Percentiles rank a stretch among this genome's conserved stretches.
Evolutionary conservation across 1,140 invertebrate species (phyloP).

Genomic region (Vollenhovia emeryi): DNA sequence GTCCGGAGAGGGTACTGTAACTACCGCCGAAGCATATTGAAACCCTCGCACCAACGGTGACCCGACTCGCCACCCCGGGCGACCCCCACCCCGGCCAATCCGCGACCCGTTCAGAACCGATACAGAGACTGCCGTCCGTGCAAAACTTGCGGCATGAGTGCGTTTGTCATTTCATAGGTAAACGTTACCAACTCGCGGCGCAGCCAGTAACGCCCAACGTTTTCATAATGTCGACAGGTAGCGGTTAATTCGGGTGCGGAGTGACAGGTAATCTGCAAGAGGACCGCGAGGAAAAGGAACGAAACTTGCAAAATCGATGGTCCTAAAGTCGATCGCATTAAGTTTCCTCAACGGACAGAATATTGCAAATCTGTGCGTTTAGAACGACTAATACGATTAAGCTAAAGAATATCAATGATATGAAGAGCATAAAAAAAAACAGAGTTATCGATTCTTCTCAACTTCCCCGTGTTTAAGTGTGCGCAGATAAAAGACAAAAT

Average conservation of each 20-base stretch:
- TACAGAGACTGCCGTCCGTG: slow-evolving; percentile 70
- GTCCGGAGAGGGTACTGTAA: slow-evolving; percentile 80
- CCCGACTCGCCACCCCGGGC: slow-evolving; percentile 56
- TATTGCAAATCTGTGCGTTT: not conserved
- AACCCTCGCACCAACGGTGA: slow-evolving; percentile 76
- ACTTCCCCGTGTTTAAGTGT: not conserved
- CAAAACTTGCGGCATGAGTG: slow-evolving; percentile 77
- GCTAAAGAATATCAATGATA: not conserved
- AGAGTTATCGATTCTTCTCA: not conserved
- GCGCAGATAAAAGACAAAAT: not conserved
- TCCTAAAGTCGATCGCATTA: not conserved
- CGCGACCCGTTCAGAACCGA: slow-evolving; percentile 67
- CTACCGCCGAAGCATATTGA: slow-evolving; percentile 83
- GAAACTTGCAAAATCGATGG: not conserved
- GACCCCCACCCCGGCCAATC: slow-evolving; percentile 50
- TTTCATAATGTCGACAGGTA: slow-evolving; percentile 44
- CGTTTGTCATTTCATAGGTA: slow-evolving; percentile 80
- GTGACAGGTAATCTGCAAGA: slow-evolving; percentile 79
- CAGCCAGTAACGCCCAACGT: slow-evolving; percentile 60
- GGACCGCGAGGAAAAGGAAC: slow-evolving; percentile 25
- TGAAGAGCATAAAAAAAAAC: not conserved
- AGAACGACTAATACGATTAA: not conserved
- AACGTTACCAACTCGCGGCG: slow-evolving; percentile 62
- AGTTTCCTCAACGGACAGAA: not conserved
- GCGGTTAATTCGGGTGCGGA: slow-evolving; percentile 65